Base-by-base conservation (phyloP, 2,888 invertebrate species). In the Myopa testacea region DNA sequence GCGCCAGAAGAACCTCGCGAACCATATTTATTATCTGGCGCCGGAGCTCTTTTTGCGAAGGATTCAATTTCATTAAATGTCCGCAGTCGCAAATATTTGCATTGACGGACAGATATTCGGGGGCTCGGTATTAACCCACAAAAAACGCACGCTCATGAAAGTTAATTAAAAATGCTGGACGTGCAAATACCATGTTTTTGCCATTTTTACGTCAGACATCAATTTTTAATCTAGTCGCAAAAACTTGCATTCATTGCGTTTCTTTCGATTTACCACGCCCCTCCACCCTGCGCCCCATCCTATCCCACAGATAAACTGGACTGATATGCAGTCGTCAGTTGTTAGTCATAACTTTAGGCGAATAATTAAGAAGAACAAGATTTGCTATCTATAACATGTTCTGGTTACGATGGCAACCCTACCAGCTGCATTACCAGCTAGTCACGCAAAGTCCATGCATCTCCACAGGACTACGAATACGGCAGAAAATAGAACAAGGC, bases 121-220 rank as follows among this genome's bases (percentile, higher is more conserved):
- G 26, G 55, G 55, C 14, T 14, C 16, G 16, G 55, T 5, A 55
- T 6, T 5, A 55, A 55, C 55, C 10, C 55, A 55, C 3, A 55
- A 55, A 62, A 34, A 62, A 16, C 38, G 45, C 45, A n/a, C 45
- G 50, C 16, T 50, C 52, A 70, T 70, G 52, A 70, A 70, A 50
- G 70, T 70, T 70, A 58, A 70, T 70, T 70, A 70, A 70, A 55
- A 70, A 55, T 55, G 34, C 38, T 70, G 34, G 7, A 38, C 67
- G 38, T 7, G 10, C 55, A 55, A 55, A 55, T n/a, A 40, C 40
- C 65, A 38, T 65, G 6, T 65, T 67, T 65, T 37, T 34, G 55
- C 70, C 34, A 69, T 50, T 26, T 12, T 69, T 45, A 26, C 34
- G 70, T 4, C 67, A 37, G 37, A 37, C 55, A 55, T 70, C 52